Base-by-base conservation (phyloP, 2,113 vertebrate genomes). In the Meleagris gallopavo region DNA sequence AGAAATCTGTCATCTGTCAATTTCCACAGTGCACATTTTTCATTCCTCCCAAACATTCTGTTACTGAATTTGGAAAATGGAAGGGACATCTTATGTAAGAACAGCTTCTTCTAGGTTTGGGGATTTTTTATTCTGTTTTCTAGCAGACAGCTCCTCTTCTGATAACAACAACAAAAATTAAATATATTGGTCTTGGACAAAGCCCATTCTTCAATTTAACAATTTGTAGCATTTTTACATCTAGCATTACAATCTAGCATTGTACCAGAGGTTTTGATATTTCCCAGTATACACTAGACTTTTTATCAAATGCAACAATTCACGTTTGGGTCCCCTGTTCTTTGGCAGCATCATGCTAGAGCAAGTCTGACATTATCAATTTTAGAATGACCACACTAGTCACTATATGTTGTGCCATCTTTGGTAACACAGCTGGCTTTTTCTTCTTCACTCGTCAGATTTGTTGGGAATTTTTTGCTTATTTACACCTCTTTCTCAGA, bases 61-160 rank as follows among this genome's bases (percentile, higher is more conserved):
- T 69, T 73, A 91, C 34, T 64, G 9, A 85, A 48, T 65, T 69
- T 79, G 62, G 71, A 43, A 82, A 90, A 69, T 0, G 2, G 8
- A 83, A n/a, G 48, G 8, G 6, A 1, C 3, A 54, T 79, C 29
- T 79, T 78, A 48, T 3, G 9, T 17, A 84, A 60, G 22, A 79
- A 72, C 16, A 5, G 0, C 25, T 43, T 50, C 48, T 27, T 50
- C 70, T n/a, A 25, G 1, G 4, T 27, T 74, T 52, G 13, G 36
- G 61, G 54, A 57, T 58, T n/a, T n/a, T 40, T 40, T 64, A 27
- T 64, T 64, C 38, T 64, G 25, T 62, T 55, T 71, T 21, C 6
- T 52, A 43, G 13, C 0, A 5, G 9, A 18, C 0, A 0, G 2
- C 24, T 84, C 4, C 8, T 85, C 10, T 78, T 72, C 34, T 69